Evolutionary conservation across 2,888 invertebrate genomes (phyloP).

Genomic region (Drosophila tanythrix): DNA sequence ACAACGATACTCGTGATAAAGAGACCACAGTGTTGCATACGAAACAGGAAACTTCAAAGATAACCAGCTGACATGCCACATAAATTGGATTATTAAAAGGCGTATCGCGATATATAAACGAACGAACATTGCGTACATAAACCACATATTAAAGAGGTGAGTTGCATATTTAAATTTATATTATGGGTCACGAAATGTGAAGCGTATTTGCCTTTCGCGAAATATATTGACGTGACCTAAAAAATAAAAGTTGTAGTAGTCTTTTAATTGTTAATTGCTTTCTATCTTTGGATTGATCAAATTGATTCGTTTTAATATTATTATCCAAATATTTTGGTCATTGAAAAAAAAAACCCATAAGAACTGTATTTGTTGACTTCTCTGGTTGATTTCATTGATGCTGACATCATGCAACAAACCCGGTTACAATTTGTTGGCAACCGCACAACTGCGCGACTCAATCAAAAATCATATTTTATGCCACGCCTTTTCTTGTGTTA

Average conservation of each 20-base stretch:
- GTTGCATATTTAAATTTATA: conserved; percentile 48
- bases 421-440: conserved; percentile 5
- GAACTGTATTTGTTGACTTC: neutral
- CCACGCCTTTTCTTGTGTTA: conserved; percentile 48
- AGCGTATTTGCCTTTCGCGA: neutral
- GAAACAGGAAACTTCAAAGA: conserved; percentile 69
- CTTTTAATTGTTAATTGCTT: neutral
- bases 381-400: neutral
- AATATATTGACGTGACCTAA: neutral
- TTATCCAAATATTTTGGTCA: neutral
- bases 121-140: conserved; percentile 40
- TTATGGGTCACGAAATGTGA: neutral
- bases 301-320: neutral
- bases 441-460: neutral
- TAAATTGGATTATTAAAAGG: conserved; percentile 76
- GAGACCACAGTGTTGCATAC: conserved; percentile 50
- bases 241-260: neutral
- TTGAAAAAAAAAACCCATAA: neutral
- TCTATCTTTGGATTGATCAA: neutral
- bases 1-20: conserved; percentile 14
- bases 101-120: conserved; percentile 49
- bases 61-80: conserved; percentile 80
- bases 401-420: conserved; percentile 47
- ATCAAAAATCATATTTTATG: conserved; percentile 32
- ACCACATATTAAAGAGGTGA: conserved; percentile 61